phyloP scores from a whole-genome alignment of 2,113 vertebrate species.

The Ophiodon elongatus region DNA sequence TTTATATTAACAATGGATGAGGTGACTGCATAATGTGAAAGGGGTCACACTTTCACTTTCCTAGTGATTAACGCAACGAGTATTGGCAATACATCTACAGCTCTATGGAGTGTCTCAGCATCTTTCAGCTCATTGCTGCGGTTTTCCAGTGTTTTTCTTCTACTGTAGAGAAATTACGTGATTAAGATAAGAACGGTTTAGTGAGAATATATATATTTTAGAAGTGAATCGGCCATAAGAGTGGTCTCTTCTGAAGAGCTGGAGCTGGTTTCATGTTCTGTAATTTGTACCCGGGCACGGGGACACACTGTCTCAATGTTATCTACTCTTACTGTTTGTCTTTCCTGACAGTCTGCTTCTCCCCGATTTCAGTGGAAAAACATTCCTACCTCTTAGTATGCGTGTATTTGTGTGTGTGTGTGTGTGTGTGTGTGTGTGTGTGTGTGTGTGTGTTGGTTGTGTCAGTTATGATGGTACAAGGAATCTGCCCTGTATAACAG shows the following conservation, averaged over 20 bases:
- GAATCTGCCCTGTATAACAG: constrained; percentile 79
- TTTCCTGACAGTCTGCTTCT: constrained; percentile 79
- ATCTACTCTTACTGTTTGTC: constrained; percentile 72
- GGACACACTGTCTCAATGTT: constrained; percentile 68
- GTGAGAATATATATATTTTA: neutral
- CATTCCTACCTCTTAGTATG: constrained; percentile 64
- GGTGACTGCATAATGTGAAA: neutral
- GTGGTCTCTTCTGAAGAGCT: neutral
- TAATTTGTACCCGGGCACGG: neutral
- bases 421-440: constrained; percentile 49
- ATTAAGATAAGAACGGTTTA: neutral
- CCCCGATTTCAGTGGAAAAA: constrained; percentile 79
- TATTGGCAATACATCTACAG: neutral
- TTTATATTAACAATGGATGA: neutral
- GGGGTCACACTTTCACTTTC: too few species aligned
- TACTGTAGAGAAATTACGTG: too few species aligned
- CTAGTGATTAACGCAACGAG: neutral
- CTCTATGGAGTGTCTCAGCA: neutral
- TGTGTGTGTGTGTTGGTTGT: constrained; percentile 34
- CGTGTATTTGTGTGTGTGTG: constrained; percentile 52
- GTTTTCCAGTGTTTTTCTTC: neutral
- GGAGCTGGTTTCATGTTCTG: constrained; percentile 5
- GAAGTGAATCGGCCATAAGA: neutral
- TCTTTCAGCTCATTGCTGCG: neutral
- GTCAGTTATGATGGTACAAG: constrained; percentile 77